phyloP scores from a whole-genome alignment of 2,797 vertebrate species.

The Pantherophis vulpinus region DNA sequence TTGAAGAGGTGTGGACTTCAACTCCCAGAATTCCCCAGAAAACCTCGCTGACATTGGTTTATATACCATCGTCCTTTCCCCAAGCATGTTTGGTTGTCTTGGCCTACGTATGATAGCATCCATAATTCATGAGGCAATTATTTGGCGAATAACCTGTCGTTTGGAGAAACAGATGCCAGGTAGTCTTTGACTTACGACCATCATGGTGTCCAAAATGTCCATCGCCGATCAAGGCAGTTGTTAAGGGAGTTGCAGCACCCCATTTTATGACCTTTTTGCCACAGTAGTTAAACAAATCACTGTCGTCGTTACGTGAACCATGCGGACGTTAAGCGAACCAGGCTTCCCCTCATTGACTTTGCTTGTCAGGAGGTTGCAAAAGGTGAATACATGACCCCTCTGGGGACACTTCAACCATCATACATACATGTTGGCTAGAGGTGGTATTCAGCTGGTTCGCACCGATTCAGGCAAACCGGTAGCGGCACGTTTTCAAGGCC shows the following conservation, averaged over 20 bases:
- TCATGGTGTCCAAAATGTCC: not conserved
- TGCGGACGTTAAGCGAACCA: not conserved
- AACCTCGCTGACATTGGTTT: not conserved
- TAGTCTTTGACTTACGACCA: not conserved
- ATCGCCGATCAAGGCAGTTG: not conserved
- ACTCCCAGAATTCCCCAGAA: not conserved
- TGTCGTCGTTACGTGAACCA: not conserved
- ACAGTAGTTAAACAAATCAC: not conserved
- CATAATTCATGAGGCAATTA: not conserved
- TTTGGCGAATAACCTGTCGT: not conserved
- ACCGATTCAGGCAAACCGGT: no score
- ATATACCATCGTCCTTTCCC: not conserved
- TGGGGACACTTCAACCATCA: not conserved
- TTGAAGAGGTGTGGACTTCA: not conserved
- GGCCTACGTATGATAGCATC: not conserved
- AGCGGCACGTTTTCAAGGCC: no score
- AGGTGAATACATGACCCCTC: not conserved
- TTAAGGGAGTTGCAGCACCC: not conserved
- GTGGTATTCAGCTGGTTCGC: no score
- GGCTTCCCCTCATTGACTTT: not conserved
- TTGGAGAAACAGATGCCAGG: not conserved
- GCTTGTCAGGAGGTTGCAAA: not conserved
- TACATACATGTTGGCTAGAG: not conserved
- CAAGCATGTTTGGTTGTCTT: not conserved
- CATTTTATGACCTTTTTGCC: not conserved